Evolutionary conservation across 2,888 invertebrate genomes (phyloP).

Genomic region (Agrochola circellaris): DNA sequence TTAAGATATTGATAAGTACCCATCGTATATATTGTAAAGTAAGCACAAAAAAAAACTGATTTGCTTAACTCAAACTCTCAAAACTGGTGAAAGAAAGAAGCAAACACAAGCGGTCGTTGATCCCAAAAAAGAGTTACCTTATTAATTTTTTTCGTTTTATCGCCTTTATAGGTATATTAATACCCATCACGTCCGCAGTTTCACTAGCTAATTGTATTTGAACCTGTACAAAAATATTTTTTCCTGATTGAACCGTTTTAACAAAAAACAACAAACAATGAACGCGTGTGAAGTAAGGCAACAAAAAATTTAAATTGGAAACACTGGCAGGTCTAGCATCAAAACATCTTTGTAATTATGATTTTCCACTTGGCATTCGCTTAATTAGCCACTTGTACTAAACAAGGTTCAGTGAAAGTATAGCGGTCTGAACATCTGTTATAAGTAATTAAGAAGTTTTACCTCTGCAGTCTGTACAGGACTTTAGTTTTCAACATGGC

Average conservation of each 20-base stretch:
- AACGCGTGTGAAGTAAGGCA: background rate
- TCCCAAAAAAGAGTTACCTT: background rate
- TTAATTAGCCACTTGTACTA: constrained; percentile 38
- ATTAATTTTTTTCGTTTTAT: background rate
- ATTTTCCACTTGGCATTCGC: constrained; percentile 26
- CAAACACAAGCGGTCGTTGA: background rate
- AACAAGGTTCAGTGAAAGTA: constrained; percentile 44
- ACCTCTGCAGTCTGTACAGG: background rate
- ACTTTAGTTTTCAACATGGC: constrained; percentile 29
- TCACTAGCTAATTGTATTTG: background rate
- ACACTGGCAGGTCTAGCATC: constrained; percentile 8
- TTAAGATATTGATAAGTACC: background rate
- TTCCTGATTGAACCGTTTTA: background rate
- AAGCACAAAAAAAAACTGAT: background rate
- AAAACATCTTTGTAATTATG: constrained; percentile 2
- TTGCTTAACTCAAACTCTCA: no score
- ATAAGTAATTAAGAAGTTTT: constrained; percentile 41
- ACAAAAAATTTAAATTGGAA: background rate
- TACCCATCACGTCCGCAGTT: background rate
- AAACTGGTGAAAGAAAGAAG: no score
- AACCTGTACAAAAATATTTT: background rate
- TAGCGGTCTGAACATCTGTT: constrained; percentile 37
- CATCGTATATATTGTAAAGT: no score
- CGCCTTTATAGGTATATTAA: background rate
- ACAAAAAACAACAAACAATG: background rate